phyloP scores from a whole-genome alignment of 1,140 invertebrate genomes.

The Andricus grossulariae region DNA sequence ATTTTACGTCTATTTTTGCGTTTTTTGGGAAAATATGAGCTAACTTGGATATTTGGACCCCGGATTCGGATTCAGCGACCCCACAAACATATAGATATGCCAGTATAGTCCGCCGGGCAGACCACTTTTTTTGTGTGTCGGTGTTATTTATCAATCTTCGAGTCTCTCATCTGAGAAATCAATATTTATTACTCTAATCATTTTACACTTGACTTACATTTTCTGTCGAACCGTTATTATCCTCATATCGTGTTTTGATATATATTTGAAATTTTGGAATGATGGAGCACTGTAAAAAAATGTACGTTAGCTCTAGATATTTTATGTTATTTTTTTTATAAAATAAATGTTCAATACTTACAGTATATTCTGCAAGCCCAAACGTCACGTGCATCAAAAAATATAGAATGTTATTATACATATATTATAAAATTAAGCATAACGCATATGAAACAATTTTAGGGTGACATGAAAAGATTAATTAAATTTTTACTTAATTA shows the following conservation, averaged over 20 bases:
- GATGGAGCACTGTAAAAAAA: constrained; percentile 89
- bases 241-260: constrained; percentile 93
- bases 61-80: too few species aligned
- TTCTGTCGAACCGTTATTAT: constrained; percentile 91
- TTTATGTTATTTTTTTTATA: constrained; percentile 41
- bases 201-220: constrained; percentile 83
- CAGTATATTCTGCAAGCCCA: constrained; percentile 78
- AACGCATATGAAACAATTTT: too few species aligned
- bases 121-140: too few species aligned
- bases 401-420: constrained; percentile 50
- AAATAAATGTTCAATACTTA: constrained; percentile 67
- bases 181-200: constrained; percentile 17
- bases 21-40: too few species aligned
- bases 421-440: not conserved
- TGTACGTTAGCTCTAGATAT: constrained; percentile 37
- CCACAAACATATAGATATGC: too few species aligned
- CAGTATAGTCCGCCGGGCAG: too few species aligned
- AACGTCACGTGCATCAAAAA: constrained; percentile 55
- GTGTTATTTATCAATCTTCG: too few species aligned
- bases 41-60: too few species aligned
- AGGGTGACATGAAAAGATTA: too few species aligned
- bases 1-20: too few species aligned
- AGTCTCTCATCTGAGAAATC: too few species aligned
- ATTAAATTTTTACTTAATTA: too few species aligned
- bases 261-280: constrained; percentile 91